Percentiles rank a stretch among this genome's conserved stretches.
Conservation (phyloP, 2,113 vertebrate genomes). For the Oncorhynchus kisutch region DNA sequence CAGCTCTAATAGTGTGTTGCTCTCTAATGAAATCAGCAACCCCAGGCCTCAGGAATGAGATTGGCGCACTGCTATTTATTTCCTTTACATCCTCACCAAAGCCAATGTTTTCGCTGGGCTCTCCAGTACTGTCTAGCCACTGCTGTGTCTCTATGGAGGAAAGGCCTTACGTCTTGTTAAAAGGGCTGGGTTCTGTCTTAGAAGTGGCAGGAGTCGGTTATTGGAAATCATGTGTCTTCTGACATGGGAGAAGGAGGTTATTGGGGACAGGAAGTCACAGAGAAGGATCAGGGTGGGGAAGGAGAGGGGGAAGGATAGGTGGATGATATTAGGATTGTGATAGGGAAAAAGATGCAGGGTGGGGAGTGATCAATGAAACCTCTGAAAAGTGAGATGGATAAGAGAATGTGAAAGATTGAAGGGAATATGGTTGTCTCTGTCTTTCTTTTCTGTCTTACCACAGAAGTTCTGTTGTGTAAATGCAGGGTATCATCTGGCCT, state of each 20-base stretch:
- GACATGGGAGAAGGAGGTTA: not conserved
- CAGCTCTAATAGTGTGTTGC: constrained; percentile 66
- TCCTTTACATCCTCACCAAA: constrained; percentile 43
- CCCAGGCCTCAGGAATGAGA: constrained; percentile 68
- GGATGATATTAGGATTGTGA: not conserved
- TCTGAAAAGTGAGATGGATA: not conserved
- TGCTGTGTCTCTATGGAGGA: constrained; percentile 9
- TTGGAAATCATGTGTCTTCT: not conserved
- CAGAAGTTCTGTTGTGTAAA: constrained; percentile 34
- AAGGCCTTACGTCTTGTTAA: constrained; percentile 57
- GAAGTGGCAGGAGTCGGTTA: not conserved
- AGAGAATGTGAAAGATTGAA: not conserved
- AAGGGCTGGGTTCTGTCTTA: constrained; percentile 24
- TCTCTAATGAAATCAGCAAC: constrained; percentile 74
- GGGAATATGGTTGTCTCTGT: not conserved
- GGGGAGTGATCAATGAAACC: not conserved
- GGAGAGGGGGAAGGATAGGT: not conserved
- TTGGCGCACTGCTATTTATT: constrained; percentile 54
- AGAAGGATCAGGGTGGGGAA: not conserved
- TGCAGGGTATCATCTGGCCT: constrained; percentile 13
- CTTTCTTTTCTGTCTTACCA: constrained; percentile 46
- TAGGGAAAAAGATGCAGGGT: not conserved
- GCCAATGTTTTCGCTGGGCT: constrained; percentile 48
- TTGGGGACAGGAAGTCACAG: not conserved
- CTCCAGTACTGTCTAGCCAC: constrained; percentile 35